Evolutionary conservation across 2,797 vertebrate species (phyloP).

Genomic region (Adelosebastes latens): DNA sequence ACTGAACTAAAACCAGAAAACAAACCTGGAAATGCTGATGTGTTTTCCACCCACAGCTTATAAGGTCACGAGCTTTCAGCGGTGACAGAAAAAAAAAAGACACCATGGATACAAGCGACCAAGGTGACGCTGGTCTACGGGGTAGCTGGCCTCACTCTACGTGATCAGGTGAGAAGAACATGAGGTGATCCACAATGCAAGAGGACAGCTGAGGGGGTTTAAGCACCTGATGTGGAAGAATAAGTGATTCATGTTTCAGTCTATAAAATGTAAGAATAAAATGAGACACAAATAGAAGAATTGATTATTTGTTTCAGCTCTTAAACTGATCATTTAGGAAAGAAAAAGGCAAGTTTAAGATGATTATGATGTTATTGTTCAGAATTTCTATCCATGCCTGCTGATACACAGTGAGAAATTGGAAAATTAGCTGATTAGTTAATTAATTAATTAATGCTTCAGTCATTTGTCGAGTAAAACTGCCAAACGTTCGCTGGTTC

Average conservation of each 20-base stretch:
- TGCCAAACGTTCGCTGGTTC: neutral
- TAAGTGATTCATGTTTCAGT: neutral
- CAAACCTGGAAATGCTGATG: neutral
- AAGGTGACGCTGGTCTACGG: neutral
- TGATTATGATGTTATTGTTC: neutral
- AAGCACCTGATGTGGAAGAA: too few relatives aligned
- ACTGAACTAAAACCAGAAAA: too few relatives aligned
- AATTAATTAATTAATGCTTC: neutral
- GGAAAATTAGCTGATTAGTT: neutral
- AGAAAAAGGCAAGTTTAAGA: neutral
- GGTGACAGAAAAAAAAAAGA: neutral
- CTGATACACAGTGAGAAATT: neutral
- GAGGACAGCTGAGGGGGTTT: too few relatives aligned
- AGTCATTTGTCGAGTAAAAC: neutral
- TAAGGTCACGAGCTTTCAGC: neutral
- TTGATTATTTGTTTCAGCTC: neutral
- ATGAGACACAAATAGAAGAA: too few relatives aligned
- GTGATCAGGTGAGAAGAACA: too few relatives aligned
- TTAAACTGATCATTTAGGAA: neutral
- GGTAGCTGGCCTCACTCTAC: too few relatives aligned
- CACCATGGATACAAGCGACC: neutral
- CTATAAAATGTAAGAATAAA: too few relatives aligned
- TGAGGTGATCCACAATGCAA: too few relatives aligned
- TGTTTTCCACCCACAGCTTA: neutral
- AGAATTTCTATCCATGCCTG: neutral